A percentile compares a stretch with the other conserved stretches of the same genome.
Evolutionary conservation across 2,888 invertebrate genomes (phyloP).

Genomic region (Aphidoletes aphidimyza): DNA sequence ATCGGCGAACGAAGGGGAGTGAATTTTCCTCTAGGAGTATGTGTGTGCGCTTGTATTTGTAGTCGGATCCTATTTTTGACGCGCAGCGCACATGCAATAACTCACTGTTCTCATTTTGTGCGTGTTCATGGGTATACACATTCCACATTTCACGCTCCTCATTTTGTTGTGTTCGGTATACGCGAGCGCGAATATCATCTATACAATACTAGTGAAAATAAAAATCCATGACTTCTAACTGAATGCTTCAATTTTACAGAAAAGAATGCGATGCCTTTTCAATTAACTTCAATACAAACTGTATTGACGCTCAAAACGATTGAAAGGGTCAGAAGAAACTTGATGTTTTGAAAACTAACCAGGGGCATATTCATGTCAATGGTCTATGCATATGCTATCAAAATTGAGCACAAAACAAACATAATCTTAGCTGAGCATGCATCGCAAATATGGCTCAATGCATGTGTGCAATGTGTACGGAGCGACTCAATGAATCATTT

Average conservation of each 20-base stretch:
- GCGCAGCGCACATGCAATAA: slow-evolving; percentile 48
- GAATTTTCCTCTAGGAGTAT: too few species aligned
- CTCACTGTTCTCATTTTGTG: slow-evolving; percentile 1
- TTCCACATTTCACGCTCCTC: neutral
- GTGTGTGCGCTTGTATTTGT: slow-evolving; percentile 27
- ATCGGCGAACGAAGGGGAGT: neutral
- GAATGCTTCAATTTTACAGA: neutral
- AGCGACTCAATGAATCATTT: too few species aligned
- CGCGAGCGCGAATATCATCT: neutral
- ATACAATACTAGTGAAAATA: neutral
- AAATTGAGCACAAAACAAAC: neutral
- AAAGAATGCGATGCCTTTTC: neutral
- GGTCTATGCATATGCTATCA: neutral
- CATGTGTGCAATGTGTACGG: neutral
- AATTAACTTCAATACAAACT: neutral
- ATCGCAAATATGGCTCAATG: neutral
- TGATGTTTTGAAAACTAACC: neutral
- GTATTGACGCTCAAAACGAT: neutral
- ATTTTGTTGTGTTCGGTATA: neutral
- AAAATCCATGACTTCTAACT: neutral
- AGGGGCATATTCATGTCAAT: neutral
- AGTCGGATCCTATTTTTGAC: slow-evolving; percentile 43
- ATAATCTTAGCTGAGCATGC: neutral
- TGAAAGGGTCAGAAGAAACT: neutral
- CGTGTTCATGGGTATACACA: neutral